Base-by-base conservation (phyloP, 2,113 vertebrate genomes). In the Clarias batrachus region DNA sequence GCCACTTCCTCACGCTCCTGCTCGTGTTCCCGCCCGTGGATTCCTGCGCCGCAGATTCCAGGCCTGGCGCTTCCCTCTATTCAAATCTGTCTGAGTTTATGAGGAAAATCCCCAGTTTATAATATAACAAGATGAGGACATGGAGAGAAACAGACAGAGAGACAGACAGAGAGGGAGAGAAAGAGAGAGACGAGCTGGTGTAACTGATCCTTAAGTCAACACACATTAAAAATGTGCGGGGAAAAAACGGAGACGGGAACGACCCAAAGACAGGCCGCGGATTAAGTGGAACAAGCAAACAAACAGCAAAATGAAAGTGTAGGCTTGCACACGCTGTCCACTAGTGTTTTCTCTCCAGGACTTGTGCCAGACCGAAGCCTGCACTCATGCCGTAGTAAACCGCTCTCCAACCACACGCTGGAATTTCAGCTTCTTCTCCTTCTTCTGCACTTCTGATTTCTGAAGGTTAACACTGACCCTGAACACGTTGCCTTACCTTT, bases 1-100 rank as follows among this genome's bases (percentile, higher is more conserved):
- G 91, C 94, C 94, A 93, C 94, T 95, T 95, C 95, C 95, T 94
- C 87, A 83, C 92, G 91, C 92, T 93, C 93, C 93, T 80, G 77
- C 95, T 94, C 87, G 81, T 92, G 92, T 91, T 93, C 92, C 89
- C 91, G 93, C 91, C 92, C 92, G 93, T 12, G 62, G 62, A 65
- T 66, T 82, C 37, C 81, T 54, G 37, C n/a, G 30, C 63, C 16
- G 41, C 82, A 71, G 30, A 84, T 57, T 73, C 54, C 54, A 23
- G 23, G 21, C 68, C 82, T 73, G 82, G 63, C 82, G 48, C 93
- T 91, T 91, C 76, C 89, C 89, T 90, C 89, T 91, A 79, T 87
- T 93, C 92, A 91, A 93, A 93, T 94, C 91, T 91, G 91, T 90
- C 91, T 88, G 91, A 91, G 90, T 89, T 92, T 90, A 87, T 88